Conservation (phyloP, 1,140 invertebrate species). For the Sminthurinus signatus region DNA sequence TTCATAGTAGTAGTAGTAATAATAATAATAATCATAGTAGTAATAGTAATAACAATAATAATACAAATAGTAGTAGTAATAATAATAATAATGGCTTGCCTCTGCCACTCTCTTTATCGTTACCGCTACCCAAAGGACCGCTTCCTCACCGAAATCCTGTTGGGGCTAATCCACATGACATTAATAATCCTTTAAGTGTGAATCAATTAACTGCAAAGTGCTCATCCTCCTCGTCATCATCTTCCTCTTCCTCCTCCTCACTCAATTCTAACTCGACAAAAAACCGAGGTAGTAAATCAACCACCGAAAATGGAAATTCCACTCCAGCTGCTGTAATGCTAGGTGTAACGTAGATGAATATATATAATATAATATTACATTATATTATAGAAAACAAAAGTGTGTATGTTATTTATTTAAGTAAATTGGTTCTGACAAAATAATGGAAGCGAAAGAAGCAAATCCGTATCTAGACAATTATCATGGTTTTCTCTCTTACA, state of each 20-base stretch:
- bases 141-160: conserved; percentile 64
- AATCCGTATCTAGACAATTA: not conserved
- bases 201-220: no score
- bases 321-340: conserved; percentile 33
- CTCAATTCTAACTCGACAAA: conserved; percentile 19
- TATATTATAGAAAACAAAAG: not conserved
- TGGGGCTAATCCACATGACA: conserved; percentile 80
- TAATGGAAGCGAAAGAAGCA: not conserved
- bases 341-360: conserved; percentile 19
- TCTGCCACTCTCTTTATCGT: conserved; percentile 19
- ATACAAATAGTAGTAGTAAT: no score
- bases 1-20: no score
- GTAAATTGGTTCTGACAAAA: not conserved
- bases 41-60: no score
- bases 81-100: conserved; percentile 16
- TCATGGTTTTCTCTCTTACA: not conserved
- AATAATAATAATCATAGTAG: conserved; percentile 11
- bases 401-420: not conserved
- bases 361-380: not conserved
- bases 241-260: not conserved
- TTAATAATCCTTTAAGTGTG: conserved; percentile 61
- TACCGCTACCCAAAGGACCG: conserved; percentile 27
- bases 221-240: not conserved
- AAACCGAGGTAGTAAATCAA: conserved; percentile 16
- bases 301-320: conserved; percentile 32